phyloP scores from a whole-genome alignment of 1,140 invertebrate species.

The Trichonephila clavata region DNA sequence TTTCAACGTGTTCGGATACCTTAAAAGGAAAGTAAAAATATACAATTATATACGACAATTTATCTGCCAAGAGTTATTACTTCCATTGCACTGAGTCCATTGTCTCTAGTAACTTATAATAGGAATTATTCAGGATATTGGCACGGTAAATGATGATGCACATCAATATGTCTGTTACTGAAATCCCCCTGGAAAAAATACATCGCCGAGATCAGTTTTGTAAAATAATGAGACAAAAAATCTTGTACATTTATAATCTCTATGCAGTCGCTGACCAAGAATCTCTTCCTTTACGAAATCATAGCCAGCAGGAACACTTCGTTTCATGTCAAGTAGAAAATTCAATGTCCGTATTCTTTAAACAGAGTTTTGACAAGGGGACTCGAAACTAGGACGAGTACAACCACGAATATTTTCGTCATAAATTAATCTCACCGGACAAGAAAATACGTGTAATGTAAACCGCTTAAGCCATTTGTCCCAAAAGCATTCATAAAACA shows the following conservation, averaged over 20 bases:
- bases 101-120: background rate
- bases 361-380: constrained; percentile 19
- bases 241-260: no score
- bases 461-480: constrained; percentile 89
- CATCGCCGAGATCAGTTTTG: no score
- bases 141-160: background rate
- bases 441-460: constrained; percentile 90
- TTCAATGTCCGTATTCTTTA: background rate
- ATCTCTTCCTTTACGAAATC: background rate
- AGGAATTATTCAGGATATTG: background rate
- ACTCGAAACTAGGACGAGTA: constrained; percentile 50
- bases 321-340: background rate
- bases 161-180: no score
- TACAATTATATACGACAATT: no score
- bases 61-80: no score
- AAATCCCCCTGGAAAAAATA: no score
- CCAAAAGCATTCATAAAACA: constrained; percentile 92
- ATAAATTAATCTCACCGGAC: constrained; percentile 89
- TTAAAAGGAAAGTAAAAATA: no score
- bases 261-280: background rate
- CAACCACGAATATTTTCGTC: constrained; percentile 88
- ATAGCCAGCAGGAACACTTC: background rate
- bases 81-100: background rate
- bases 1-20: no score
- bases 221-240: no score